phyloP scores from a whole-genome alignment of 2,113 vertebrate genomes.

The Phodopus roborovskii region DNA sequence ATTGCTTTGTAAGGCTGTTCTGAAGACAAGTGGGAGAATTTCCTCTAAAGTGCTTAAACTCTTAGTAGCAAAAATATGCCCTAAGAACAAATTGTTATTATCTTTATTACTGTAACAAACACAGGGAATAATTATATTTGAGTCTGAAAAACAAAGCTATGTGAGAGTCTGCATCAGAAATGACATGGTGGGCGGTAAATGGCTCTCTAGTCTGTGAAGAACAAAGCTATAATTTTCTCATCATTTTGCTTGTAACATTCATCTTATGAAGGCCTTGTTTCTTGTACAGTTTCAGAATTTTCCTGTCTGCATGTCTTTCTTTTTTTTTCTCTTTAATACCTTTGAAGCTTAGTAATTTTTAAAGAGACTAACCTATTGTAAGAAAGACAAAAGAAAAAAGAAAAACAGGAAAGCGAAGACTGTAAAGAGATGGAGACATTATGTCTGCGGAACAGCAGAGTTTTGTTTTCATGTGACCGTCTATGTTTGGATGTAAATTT shows the following conservation, averaged over 20 bases:
- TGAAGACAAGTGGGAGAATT: conserved; percentile 58
- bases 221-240: conserved; percentile 54
- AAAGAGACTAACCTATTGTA: conserved; percentile 19
- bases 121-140: conserved; percentile 73
- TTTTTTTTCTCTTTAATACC: conserved; percentile 30
- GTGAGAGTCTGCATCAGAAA: conserved; percentile 56
- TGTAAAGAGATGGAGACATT: not conserved
- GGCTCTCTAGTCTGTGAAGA: conserved; percentile 55
- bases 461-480: not conserved
- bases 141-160: conserved; percentile 63
- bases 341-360: not conserved
- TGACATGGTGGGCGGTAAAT: conserved; percentile 66
- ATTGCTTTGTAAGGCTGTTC: conserved; percentile 46
- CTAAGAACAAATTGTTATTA: conserved; percentile 70
- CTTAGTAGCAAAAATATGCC: conserved; percentile 50
- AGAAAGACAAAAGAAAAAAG: not conserved
- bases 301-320: not conserved
- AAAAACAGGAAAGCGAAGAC: not conserved
- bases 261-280: conserved; percentile 18
- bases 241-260: not conserved
- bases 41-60: conserved; percentile 69
- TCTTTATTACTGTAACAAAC: conserved; percentile 73
- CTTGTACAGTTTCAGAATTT: conserved; percentile 31
- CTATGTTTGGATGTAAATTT: conserved; percentile 14
- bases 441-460: not conserved